Evolutionary conservation across 2,797 vertebrate species (phyloP), one percentile per base, ranked within the genome.

Genomic region (Sorex maritimensis): DNA sequence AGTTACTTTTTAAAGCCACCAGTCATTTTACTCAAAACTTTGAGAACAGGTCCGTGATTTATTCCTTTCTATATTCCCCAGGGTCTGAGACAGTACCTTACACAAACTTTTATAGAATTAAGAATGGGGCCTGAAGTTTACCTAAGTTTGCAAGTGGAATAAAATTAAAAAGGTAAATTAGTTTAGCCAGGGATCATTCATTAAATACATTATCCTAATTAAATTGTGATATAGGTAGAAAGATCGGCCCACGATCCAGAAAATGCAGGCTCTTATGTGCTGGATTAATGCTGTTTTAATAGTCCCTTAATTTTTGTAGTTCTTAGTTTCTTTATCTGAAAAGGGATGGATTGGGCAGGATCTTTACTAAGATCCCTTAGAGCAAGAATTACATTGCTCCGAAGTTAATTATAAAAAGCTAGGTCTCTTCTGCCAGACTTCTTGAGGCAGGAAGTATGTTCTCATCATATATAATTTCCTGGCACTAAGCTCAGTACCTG

Each of bases 341-440:
- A 95, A 90, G 92, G 84, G 93, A 94, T 94, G 67, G 74, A 93
- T 92, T 95, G 96, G 71, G 75, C 77, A 52, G 88, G 81, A 91
- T 95, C 92, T 91, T 86, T 92, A 49, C 83, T 82, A 41, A 91
- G 91, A 95, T 95, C 87, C 94, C 92, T 96, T 94, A 68, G 6
- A 97, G 96, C 91, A 92, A 92, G 81, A 94, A 96, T 95, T 91
- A 77, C 67, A 77, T 89, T 82, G 67, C 72, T 95, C 63, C 63
- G 82, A 80, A 91, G 93, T 96, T 97, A 97, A 96, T 96, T 96
- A 94, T 90, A 94, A 87, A 86, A 95, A 96, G 78, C 67, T 82
- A 82, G 71, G 75, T 85, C 94, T 96, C 74, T 81, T 93, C 65
- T 95, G 89, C 74, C 71, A 96, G 89, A 85, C 81, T 94, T 34